phyloP scores from a whole-genome alignment of 2,797 vertebrate species.

The Podarcis lilfordi region DNA sequence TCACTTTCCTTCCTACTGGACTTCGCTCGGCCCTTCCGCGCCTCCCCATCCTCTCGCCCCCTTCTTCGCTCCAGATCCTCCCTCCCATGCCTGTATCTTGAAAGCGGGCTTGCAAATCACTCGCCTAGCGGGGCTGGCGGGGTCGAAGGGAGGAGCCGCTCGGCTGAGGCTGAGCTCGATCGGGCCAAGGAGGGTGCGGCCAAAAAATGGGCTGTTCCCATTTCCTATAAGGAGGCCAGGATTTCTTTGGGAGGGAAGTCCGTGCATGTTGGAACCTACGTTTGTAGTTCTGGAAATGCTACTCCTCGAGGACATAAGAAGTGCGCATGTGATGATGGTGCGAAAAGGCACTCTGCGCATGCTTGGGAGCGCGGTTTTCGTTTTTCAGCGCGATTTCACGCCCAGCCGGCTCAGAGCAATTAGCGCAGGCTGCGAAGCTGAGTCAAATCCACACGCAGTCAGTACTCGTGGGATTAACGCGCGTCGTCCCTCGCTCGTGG shows the following conservation, averaged over 20 bases:
- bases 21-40: not conserved
- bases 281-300: not conserved
- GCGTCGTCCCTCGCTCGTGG: rapidly evolving
- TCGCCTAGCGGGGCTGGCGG: not conserved
- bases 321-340: not conserved
- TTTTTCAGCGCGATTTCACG: not conserved
- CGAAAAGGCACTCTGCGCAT: not conserved
- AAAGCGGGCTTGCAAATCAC: not conserved
- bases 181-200: not conserved
- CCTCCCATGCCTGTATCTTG: not conserved
- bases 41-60: not conserved
- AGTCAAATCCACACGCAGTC: not conserved
- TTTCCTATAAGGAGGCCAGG: not conserved
- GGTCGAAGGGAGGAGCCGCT: not conserved
- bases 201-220: not conserved
- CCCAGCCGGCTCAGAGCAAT: not conserved
- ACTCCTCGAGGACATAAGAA: not conserved
- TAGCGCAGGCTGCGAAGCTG: too few relatives aligned
- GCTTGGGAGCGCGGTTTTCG: not conserved
- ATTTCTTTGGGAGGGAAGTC: too few relatives aligned
- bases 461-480: too few relatives aligned
- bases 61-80: not conserved
- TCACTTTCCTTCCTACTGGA: not conserved
- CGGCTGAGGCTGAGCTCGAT: not conserved
- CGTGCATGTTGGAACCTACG: not conserved